These are phyloP conservation scores for Pseudolaguvia tuberculata DNA, from an alignment of 2,113 vertebrate species.

Conservation along the genomic window DNA sequence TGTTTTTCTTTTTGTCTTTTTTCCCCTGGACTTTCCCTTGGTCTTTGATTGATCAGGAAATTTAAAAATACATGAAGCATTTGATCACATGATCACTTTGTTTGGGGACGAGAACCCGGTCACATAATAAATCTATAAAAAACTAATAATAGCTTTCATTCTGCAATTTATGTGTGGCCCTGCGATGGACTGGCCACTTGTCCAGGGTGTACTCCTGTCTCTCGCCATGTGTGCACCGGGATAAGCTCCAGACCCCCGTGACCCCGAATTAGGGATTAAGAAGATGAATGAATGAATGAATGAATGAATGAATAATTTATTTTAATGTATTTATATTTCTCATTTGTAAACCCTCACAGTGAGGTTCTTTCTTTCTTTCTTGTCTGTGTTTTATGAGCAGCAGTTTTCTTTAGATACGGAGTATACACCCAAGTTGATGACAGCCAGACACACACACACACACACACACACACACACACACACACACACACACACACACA, in stretches of 20 bases:
- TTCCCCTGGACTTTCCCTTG: background rate
- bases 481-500: background rate
- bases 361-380: background rate
- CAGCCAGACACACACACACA: slow-evolving; percentile 26
- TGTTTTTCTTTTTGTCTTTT: background rate
- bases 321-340: background rate
- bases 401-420: background rate
- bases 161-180: no score
- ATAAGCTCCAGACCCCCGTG: no score
- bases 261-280: no score
- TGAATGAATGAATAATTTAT: no score
- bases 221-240: no score
- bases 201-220: no score
- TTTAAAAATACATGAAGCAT: background rate
- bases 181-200: no score
- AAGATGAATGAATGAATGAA: no score
- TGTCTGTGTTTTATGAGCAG: slow-evolving; percentile 5
- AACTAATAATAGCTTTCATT: no score
- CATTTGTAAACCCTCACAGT: background rate
- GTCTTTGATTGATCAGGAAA: background rate
- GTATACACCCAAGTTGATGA: background rate
- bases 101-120: no score
- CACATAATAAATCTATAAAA: no score
- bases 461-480: background rate
- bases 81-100: background rate